phyloP scores from a whole-genome alignment of 2,888 invertebrate species.

The Drosophila dives region DNA sequence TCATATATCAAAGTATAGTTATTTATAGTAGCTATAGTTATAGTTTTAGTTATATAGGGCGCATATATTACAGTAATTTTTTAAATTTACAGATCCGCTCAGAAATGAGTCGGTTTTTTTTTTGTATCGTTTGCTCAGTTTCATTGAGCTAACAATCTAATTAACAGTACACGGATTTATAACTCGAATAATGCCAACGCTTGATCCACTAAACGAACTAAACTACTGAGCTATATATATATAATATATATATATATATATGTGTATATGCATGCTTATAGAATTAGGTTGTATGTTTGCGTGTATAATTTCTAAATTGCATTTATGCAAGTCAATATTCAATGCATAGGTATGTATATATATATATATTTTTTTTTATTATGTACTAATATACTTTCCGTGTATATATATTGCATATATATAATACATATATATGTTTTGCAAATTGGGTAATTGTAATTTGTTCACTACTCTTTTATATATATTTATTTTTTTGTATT shows the following conservation, averaged over 20 bases:
- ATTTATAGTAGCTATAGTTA: slow-evolving; percentile 21
- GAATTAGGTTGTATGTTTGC: slow-evolving; percentile 37
- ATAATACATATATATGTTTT: slow-evolving; percentile 42
- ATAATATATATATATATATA: slow-evolving; percentile 22
- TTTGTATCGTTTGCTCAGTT: slow-evolving; percentile 12
- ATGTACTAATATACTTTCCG: slow-evolving; percentile 9
- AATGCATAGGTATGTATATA: slow-evolving; percentile 27
- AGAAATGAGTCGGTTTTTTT: slow-evolving; percentile 7
- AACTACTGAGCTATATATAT: slow-evolving; percentile 42
- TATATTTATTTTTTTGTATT: slow-evolving; percentile 6
- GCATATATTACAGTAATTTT: slow-evolving; percentile 64
- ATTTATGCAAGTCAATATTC: slow-evolving; percentile 61
- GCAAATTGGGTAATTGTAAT: slow-evolving; percentile 53
- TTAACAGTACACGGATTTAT: slow-evolving; percentile 41
- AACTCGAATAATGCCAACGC: slow-evolving; percentile 70
- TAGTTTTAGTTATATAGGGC: slow-evolving; percentile 46
- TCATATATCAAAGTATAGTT: slow-evolving; percentile 72
- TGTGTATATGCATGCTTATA: slow-evolving; percentile 40
- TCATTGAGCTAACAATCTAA: slow-evolving; percentile 54
- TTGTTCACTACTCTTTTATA: slow-evolving; percentile 41
- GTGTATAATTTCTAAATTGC: slow-evolving; percentile 71
- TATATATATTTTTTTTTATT: slow-evolving; percentile 9
- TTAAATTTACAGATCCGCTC: slow-evolving; percentile 56
- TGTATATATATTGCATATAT: slow-evolving; percentile 18
- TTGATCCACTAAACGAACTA: slow-evolving; percentile 72